These are phyloP conservation scores for Anoncus sp. DNA, from an alignment of 2,888 invertebrate genomes.

Conservation along the genomic window DNA sequence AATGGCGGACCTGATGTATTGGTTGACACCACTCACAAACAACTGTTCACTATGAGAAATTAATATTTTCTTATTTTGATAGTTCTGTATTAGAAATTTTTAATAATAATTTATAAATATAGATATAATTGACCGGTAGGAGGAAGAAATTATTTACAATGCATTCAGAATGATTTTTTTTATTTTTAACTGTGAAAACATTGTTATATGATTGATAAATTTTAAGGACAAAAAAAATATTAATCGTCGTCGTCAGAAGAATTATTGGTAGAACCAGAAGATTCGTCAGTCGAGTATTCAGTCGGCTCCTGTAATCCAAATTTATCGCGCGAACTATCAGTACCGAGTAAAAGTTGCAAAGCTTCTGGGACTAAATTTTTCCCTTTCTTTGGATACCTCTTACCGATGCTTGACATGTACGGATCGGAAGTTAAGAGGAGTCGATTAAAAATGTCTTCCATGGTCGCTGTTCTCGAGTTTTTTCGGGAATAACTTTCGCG, in stretches of 20 bases:
- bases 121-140: slow-evolving; percentile 25
- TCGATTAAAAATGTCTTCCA: slow-evolving; percentile 27
- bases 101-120: slow-evolving; percentile 17
- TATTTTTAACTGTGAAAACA: slow-evolving; percentile 24
- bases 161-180: slow-evolving; percentile 28
- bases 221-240: slow-evolving; percentile 13
- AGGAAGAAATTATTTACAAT: slow-evolving; percentile 30
- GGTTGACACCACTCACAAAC: slow-evolving; percentile 4
- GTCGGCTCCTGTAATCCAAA: slow-evolving; percentile 1
- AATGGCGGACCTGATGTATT: slow-evolving; percentile 9
- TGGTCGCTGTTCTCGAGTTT: slow-evolving; percentile 30
- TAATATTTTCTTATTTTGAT: slow-evolving; percentile 14
- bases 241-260: neutral
- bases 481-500: slow-evolving; percentile 24
- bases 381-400: slow-evolving; percentile 32
- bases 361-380: slow-evolving; percentile 45
- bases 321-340: slow-evolving; percentile 11
- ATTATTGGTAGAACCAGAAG: slow-evolving; percentile 2
- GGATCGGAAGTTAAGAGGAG: slow-evolving; percentile 47
- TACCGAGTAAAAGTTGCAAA: slow-evolving; percentile 41
- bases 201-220: slow-evolving; percentile 24
- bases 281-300: slow-evolving; percentile 17
- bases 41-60: slow-evolving; percentile 6
- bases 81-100: slow-evolving; percentile 10
- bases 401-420: slow-evolving; percentile 35